A percentile compares a stretch with the other conserved stretches of the same genome.
These are phyloP conservation scores for Neosilurus mollespiculum DNA, from an alignment of 2,797 vertebrate genomes.

Conservation along the genomic window DNA sequence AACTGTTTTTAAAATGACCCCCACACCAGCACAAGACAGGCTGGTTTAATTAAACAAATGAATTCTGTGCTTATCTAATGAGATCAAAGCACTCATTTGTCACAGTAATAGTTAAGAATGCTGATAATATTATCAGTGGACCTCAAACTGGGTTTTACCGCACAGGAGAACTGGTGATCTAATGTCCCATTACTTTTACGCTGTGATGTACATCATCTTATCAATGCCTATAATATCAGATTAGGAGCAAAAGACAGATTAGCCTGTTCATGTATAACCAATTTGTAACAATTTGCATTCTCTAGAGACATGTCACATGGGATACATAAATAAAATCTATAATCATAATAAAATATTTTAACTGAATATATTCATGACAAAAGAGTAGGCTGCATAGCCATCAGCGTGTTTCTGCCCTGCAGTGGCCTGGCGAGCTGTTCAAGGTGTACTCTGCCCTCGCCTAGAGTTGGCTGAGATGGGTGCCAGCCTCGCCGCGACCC, in stretches of 20 bases:
- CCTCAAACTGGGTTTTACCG: conserved; percentile 69
- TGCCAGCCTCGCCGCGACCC: no score
- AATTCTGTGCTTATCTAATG: conserved; percentile 81
- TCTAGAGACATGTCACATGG: conserved; percentile 4
- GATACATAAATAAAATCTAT: conserved; percentile 9
- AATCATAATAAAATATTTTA: conserved; percentile 9
- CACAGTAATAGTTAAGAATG: conserved; percentile 81
- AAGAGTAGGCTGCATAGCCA: no score
- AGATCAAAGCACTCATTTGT: conserved; percentile 86
- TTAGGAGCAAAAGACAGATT: conserved; percentile 70
- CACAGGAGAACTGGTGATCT: conserved; percentile 74
- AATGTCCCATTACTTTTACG: conserved; percentile 65
- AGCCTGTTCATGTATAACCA: conserved; percentile 64
- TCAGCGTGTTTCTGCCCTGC: no score
- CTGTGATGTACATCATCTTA: conserved; percentile 54
- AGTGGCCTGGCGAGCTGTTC: no score
- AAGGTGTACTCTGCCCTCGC: no score
- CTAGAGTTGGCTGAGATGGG: no score
- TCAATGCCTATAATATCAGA: conserved; percentile 66
- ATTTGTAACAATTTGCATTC: conserved; percentile 29
- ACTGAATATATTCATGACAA: neutral
- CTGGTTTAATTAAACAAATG: conserved; percentile 98
- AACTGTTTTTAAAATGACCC: conserved; percentile 90
- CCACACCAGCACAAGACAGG: conserved; percentile 79
- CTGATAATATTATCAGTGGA: conserved; percentile 74